These are phyloP conservation scores for Pica pica DNA, from an alignment of 2,113 vertebrate species.

Conservation along the genomic window DNA sequence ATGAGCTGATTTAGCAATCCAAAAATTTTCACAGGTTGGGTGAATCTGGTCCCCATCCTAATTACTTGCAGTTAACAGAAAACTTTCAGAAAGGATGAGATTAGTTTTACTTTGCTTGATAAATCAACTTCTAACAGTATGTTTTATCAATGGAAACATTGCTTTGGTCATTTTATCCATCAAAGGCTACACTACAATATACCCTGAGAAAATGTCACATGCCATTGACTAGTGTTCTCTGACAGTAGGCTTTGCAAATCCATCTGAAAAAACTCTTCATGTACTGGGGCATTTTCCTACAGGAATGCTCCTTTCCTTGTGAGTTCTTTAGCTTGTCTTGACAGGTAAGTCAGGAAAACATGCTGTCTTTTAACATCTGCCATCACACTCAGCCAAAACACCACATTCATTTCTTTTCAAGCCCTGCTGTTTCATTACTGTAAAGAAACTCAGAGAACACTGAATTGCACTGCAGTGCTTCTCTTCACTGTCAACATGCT, in stretches of 20 bases:
- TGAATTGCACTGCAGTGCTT: slow-evolving; percentile 16
- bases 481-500: not conserved
- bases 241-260: not conserved
- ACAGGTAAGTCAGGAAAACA: slow-evolving; percentile 23
- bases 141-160: not conserved
- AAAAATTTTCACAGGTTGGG: not conserved
- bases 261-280: not conserved
- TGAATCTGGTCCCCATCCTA: not conserved
- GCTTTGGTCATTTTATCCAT: not conserved
- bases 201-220: not conserved
- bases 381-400: not conserved
- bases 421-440: slow-evolving; percentile 18
- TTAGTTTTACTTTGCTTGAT: not conserved
- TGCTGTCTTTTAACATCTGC: slow-evolving; percentile 28
- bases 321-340: not conserved
- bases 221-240: not conserved
- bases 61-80: not conserved
- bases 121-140: not conserved
- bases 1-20: not conserved
- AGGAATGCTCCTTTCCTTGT: not conserved
- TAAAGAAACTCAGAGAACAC: not conserved
- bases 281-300: not conserved
- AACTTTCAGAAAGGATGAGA: not conserved
- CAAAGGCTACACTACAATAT: not conserved
- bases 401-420: not conserved